A percentile compares a stretch with the other conserved stretches of the same genome.
phyloP scores from a whole-genome alignment of 2,113 vertebrate genomes.

The Stictonetta naevosa region DNA sequence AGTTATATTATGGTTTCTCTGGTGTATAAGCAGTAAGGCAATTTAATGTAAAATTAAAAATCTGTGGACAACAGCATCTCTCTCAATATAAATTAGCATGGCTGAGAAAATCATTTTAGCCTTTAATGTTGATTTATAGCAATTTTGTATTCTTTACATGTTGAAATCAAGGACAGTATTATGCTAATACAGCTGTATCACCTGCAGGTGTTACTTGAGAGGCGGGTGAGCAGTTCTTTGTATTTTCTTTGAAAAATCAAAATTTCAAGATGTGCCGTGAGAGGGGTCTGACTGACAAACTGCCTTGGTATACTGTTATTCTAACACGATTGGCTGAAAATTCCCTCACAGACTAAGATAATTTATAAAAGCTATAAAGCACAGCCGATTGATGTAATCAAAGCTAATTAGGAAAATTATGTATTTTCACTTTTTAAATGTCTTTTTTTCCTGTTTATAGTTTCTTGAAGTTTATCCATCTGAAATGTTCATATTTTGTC shows the following conservation, averaged over 20 bases:
- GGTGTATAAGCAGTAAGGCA: slow-evolving; percentile 12
- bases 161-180: not conserved
- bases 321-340: slow-evolving; percentile 4
- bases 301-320: not conserved
- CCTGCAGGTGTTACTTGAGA: not conserved
- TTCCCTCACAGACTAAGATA: slow-evolving; percentile 18
- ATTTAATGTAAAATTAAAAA: slow-evolving; percentile 41
- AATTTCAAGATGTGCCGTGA: slow-evolving; percentile 13
- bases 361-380: not conserved
- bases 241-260: slow-evolving; percentile 27
- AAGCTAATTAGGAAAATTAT: not conserved
- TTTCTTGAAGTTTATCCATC: not conserved
- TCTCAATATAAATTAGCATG: slow-evolving; percentile 8
- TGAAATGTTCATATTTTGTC: not conserved
- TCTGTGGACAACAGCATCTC: not conserved
- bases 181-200: not conserved
- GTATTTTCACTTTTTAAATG: not conserved
- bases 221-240: not conserved
- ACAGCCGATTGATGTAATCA: not conserved
- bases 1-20: slow-evolving; percentile 41
- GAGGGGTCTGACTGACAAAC: not conserved
- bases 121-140: slow-evolving; percentile 35
- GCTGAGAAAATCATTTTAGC: slow-evolving; percentile 31
- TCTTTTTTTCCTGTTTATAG: not conserved
- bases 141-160: slow-evolving; percentile 8